Conservation (phyloP, 1,140 invertebrate genomes). For the Scaptodrosophila lebanonensis region DNA sequence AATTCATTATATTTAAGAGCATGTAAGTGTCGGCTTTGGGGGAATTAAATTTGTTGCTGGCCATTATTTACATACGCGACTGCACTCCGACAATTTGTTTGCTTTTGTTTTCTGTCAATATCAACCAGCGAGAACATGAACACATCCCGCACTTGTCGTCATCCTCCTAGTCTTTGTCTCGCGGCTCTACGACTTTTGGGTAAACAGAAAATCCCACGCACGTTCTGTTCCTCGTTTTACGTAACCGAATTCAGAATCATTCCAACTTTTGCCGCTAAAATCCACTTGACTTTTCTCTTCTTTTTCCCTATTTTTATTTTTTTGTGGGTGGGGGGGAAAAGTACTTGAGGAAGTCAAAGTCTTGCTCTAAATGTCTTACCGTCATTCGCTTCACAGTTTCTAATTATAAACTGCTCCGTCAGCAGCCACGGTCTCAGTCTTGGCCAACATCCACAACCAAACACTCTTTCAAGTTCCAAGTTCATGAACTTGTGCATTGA, state of each 20-base stretch:
- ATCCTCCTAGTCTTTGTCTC: slow-evolving; percentile 23
- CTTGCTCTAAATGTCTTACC: slow-evolving; percentile 12
- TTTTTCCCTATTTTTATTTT: slow-evolving; percentile 36
- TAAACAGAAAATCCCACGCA: slow-evolving; percentile 63
- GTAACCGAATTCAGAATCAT: slow-evolving; percentile 25
- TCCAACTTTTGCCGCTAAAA: slow-evolving; percentile 60
- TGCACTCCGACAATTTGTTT: slow-evolving; percentile 65
- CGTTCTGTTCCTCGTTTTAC: slow-evolving; percentile 34
- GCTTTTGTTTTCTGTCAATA: slow-evolving; percentile 72
- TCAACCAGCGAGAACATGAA: slow-evolving; percentile 43
- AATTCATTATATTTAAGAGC: no score
- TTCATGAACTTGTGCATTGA: slow-evolving; percentile 73
- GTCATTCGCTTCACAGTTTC: slow-evolving; percentile 43
- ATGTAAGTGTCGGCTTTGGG: no score
- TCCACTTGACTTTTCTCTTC: slow-evolving; percentile 53
- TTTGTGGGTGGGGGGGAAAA: no score
- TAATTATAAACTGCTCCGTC: slow-evolving; percentile 72
- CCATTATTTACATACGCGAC: slow-evolving; percentile 62
- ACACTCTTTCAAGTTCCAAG: slow-evolving; percentile 59
- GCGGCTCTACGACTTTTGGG: slow-evolving; percentile 32
- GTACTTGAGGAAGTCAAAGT: slow-evolving; percentile 47
- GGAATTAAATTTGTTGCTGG: slow-evolving; percentile 23
- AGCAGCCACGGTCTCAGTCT: slow-evolving; percentile 33
- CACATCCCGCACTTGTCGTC: slow-evolving; percentile 54
- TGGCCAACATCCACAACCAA: slow-evolving; percentile 16